Evolutionary conservation across 2,113 vertebrate species (phyloP).

Genomic region (Dipodomys stephensi): DNA sequence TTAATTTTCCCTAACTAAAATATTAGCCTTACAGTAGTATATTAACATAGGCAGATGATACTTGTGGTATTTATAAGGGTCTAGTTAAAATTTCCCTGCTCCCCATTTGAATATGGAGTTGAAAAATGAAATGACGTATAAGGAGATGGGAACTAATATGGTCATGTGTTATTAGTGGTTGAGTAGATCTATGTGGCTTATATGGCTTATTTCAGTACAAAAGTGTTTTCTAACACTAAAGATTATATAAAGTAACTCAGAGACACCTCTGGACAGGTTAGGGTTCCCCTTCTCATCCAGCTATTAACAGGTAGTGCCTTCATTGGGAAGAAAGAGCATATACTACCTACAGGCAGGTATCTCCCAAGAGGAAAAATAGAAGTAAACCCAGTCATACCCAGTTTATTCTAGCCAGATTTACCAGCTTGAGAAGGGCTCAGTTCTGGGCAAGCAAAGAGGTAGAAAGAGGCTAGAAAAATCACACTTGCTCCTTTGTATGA

Average conservation of each 20-base stretch:
- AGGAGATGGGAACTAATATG: background rate
- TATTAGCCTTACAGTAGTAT: background rate
- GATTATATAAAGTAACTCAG: background rate
- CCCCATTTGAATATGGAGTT: background rate
- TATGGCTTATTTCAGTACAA: background rate
- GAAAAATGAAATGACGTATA: background rate
- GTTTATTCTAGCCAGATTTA: background rate
- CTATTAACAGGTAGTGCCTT: background rate
- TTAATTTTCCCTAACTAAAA: slow-evolving; percentile 53
- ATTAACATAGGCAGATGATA: background rate
- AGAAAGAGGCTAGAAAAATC: background rate
- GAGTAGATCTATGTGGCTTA: background rate
- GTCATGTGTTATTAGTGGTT: slow-evolving; percentile 1
- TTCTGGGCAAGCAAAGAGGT: background rate
- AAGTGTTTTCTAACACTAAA: slow-evolving; percentile 27
- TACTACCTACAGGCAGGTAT: background rate
- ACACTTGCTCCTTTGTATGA: background rate
- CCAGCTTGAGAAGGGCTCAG: background rate
- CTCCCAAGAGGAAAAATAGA: background rate
- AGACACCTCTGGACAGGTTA: background rate
- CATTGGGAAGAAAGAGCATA: background rate
- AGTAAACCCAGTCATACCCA: background rate
- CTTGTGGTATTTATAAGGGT: background rate
- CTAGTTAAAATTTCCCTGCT: slow-evolving; percentile 11
- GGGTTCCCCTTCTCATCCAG: background rate